phyloP scores from a whole-genome alignment of 2,888 invertebrate species.

The Caradrina clavipalpis region DNA sequence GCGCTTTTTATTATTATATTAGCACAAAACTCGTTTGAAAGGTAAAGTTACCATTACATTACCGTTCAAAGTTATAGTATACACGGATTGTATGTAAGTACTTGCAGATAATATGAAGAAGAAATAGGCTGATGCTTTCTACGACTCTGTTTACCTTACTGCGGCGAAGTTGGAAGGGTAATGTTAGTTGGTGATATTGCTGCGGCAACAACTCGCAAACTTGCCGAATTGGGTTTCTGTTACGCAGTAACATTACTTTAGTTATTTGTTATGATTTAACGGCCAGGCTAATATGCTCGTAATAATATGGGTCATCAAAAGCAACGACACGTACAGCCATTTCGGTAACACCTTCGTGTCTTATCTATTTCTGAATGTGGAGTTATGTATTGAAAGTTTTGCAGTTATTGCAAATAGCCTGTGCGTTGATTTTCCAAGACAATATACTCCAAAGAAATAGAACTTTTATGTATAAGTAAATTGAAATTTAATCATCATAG shows the following conservation, averaged over 20 bases:
- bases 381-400: not conserved
- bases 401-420: not conserved
- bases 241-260: conserved; percentile 1
- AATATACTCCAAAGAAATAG: no score
- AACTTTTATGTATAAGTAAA: no score
- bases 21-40: conserved; percentile 13
- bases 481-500: no score
- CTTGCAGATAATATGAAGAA: conserved; percentile 7
- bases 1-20: conserved; percentile 37
- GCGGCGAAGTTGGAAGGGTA: conserved; percentile 3
- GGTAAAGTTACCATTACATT: conserved; percentile 24
- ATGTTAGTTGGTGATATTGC: conserved; percentile 7
- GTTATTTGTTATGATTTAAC: not conserved
- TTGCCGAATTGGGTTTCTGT: conserved; percentile 8
- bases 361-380: not conserved
- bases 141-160: conserved; percentile 20
- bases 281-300: not conserved
- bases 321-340: conserved; percentile 9
- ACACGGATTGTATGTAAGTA: conserved; percentile 19
- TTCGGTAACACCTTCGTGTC: conserved; percentile 1
- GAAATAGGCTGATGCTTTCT: not conserved
- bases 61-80: conserved; percentile 21
- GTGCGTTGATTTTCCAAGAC: not conserved
- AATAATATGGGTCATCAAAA: not conserved
- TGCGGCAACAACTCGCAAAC: conserved; percentile 6